Conservation (phyloP, 2,113 vertebrate genomes). For the Thermophis baileyi region DNA sequence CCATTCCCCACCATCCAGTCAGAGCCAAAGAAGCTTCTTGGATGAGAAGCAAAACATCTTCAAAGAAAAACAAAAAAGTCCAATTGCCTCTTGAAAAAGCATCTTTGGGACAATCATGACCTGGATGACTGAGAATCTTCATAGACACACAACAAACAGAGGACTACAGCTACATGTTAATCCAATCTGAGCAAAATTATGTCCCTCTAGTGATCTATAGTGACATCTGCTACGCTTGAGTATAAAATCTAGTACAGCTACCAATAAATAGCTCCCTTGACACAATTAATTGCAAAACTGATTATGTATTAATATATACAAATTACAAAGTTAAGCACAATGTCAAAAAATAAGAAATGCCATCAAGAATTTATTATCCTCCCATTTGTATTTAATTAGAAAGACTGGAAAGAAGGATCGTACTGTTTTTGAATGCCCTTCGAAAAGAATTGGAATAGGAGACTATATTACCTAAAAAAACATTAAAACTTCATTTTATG, state of each 20-base stretch:
- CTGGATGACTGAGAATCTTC: neutral
- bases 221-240: slow-evolving; percentile 22
- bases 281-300: slow-evolving; percentile 69
- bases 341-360: slow-evolving; percentile 69
- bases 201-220: slow-evolving; percentile 39
- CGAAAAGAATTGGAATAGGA: neutral
- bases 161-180: neutral
- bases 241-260: slow-evolving; percentile 60
- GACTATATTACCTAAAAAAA: slow-evolving; percentile 34
- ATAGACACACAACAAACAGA: neutral
- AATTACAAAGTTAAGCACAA: slow-evolving; percentile 69
- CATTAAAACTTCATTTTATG: slow-evolving; percentile 34
- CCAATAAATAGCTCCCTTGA: slow-evolving; percentile 61
- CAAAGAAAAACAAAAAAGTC: neutral
- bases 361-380: slow-evolving; percentile 68
- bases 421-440: slow-evolving; percentile 25
- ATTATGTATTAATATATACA: slow-evolving; percentile 73
- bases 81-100: neutral
- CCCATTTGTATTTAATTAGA: slow-evolving; percentile 64
- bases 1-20: neutral
- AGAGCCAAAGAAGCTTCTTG: neutral
- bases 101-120: neutral
- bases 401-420: slow-evolving; percentile 42
- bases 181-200: slow-evolving; percentile 4
- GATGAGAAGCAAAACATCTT: neutral